A percentile compares a stretch with the other conserved stretches of the same genome.
phyloP scores from a whole-genome alignment of 2,113 vertebrate species.

The Callipepla squamata region DNA sequence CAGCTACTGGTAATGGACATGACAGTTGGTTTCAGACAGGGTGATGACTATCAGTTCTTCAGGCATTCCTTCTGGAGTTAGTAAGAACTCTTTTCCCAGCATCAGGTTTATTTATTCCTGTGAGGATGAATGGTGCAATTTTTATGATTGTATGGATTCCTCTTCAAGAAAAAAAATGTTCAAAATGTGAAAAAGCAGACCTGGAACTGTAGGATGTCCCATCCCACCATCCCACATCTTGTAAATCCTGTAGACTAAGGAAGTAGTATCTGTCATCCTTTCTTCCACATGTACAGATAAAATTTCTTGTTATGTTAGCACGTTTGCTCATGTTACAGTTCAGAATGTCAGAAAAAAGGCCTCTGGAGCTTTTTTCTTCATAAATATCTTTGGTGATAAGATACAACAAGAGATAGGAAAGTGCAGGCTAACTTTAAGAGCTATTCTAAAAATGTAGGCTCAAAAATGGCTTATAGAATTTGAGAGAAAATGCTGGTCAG shows the following conservation, averaged over 20 bases:
- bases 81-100: neutral
- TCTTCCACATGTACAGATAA: neutral
- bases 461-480: neutral
- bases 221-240: neutral
- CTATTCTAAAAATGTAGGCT: neutral
- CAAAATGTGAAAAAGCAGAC: neutral
- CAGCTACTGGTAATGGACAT: neutral
- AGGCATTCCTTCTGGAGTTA: conserved; percentile 14
- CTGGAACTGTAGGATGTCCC: neutral
- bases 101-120: neutral
- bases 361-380: neutral
- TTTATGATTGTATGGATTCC: neutral
- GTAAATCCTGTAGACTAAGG: neutral
- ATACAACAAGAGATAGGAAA: neutral
- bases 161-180: neutral
- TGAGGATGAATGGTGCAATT: neutral
- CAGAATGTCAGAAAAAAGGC: neutral
- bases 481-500: neutral
- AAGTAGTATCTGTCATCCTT: neutral
- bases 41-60: neutral
- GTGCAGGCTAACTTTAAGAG: neutral
- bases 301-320: neutral
- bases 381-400: neutral
- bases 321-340: neutral
- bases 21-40: neutral